Evolutionary conservation across 1,140 invertebrate genomes (phyloP), one percentile per base, ranked within the genome.

Genomic region (Drosophila seguyi): DNA sequence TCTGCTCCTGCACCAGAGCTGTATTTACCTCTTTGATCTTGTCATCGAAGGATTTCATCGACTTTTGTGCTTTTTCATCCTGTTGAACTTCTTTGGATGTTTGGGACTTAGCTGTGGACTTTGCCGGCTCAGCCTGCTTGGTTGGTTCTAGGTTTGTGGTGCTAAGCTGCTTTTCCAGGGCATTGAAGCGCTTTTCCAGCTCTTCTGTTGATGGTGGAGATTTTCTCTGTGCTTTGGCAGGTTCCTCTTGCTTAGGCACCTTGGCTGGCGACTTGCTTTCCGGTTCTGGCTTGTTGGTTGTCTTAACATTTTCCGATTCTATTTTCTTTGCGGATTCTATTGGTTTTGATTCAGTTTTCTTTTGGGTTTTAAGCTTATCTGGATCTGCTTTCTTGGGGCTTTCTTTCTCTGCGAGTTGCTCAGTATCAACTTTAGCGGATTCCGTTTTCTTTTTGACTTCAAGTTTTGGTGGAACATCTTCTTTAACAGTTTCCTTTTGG

Each of bases 191-290:
- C 42, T 88, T 92, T 31, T 92, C 91, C 1, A 92, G 56, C 55
- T 92, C 91, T 27, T 91, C 91, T 0, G 91, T 92, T 5, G 88
- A 88, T 1, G 91, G 91, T 4, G 91, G 91, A 1, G 76, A 42
- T 36, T 82, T 92, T 3, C 65, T 69, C 22, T 73, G 59, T 2
- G 56, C 31, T 4, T 56, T 39, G 13, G 16, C 38, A 1, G 48
- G 16, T 34, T 72, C 63, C 13, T 44, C 59, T 29, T 57, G 7
- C 31, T 52, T 22, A 2, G 13, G 0, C 14, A 41, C 25, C 11
- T 45, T 59, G 7, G 22, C 7, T 16, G 55, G 22, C 4, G 29
- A 16, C 13, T 60, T 60, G 13, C 10, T 16, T 47, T 39, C 16
- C 0, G 42, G 18, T 14, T 11, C n/a, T 10, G 34, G 1, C 4